phyloP scores from a whole-genome alignment of 2,113 vertebrate species.

The Takifugu flavidus region DNA sequence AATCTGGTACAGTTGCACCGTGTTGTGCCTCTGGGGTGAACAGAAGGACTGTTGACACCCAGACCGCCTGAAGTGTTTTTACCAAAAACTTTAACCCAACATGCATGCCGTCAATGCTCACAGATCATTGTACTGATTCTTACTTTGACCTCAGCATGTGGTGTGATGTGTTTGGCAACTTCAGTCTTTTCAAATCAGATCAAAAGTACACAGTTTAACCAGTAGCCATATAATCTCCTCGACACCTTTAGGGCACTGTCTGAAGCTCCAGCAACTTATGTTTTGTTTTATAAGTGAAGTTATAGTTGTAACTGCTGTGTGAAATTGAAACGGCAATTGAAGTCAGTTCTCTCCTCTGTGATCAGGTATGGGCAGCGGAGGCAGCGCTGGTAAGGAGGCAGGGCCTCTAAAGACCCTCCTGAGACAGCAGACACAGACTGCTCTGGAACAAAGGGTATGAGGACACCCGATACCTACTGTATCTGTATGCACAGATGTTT shows the following conservation, averaged over 20 bases:
- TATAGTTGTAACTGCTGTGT: neutral
- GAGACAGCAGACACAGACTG: conserved; percentile 94
- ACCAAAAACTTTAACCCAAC: conserved; percentile 13
- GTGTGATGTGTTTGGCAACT: conserved; percentile 8
- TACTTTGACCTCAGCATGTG: conserved; percentile 24
- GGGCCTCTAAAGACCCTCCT: conserved; percentile 92
- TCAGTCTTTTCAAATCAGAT: neutral
- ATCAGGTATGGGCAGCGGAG: conserved; percentile 97
- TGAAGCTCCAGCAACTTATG: conserved; percentile 5
- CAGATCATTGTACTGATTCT: conserved; percentile 3
- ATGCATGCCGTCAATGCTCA: conserved; percentile 15
- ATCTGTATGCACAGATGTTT: neutral
- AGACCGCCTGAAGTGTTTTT: conserved; percentile 9
- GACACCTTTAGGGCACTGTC: neutral
- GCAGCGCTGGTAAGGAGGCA: conserved; percentile 93
- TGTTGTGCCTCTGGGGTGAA: conserved; percentile 54
- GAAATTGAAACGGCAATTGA: no score
- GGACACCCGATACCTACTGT: conserved; percentile 11
- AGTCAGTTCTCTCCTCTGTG: conserved; percentile 42
- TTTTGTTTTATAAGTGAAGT: conserved; percentile 6
- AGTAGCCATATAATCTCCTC: conserved; percentile 1
- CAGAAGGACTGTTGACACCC: conserved; percentile 8
- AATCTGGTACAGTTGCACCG: conserved; percentile 90
- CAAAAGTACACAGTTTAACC: conserved; percentile 3
- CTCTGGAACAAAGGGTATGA: conserved; percentile 94